Conservation (phyloP, 2,797 vertebrate species). For the Channallabes apus region DNA sequence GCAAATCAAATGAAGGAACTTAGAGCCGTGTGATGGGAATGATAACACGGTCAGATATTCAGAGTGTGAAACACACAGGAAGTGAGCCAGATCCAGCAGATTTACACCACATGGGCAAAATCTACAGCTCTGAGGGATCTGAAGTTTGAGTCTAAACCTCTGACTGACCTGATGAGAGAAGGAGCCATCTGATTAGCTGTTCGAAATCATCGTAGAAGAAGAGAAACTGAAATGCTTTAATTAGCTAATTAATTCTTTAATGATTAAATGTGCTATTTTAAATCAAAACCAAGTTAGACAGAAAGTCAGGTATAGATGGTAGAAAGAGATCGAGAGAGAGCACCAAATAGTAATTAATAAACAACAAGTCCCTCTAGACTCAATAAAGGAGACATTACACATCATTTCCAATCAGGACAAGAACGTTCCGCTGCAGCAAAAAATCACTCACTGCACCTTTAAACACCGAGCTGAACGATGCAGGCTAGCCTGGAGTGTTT, state of each 20-base stretch:
- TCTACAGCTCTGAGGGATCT: neutral
- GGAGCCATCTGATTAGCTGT: neutral
- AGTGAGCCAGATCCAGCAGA: neutral
- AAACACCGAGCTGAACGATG: neutral
- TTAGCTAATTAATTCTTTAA: no score
- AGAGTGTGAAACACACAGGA: conserved; percentile 7
- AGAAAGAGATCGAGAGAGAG: neutral
- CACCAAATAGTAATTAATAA: neutral
- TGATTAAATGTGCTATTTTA: neutral
- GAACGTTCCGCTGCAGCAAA: neutral
- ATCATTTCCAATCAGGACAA: neutral
- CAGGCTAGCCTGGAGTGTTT: neutral
- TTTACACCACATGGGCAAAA: neutral
- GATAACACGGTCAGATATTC: neutral
- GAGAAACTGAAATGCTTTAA: neutral
- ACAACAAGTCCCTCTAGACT: neutral
- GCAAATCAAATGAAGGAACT: neutral
- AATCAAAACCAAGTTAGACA: neutral
- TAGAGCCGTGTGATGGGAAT: neutral
- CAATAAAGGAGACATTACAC: neutral
- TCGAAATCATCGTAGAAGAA: neutral
- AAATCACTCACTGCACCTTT: neutral
- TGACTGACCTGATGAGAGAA: neutral
- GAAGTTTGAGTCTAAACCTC: neutral
- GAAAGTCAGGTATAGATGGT: neutral